A percentile compares a stretch with the other conserved stretches of the same genome.
Conservation (phyloP, 2,797 vertebrate genomes). For the Lateolabrax maculatus region DNA sequence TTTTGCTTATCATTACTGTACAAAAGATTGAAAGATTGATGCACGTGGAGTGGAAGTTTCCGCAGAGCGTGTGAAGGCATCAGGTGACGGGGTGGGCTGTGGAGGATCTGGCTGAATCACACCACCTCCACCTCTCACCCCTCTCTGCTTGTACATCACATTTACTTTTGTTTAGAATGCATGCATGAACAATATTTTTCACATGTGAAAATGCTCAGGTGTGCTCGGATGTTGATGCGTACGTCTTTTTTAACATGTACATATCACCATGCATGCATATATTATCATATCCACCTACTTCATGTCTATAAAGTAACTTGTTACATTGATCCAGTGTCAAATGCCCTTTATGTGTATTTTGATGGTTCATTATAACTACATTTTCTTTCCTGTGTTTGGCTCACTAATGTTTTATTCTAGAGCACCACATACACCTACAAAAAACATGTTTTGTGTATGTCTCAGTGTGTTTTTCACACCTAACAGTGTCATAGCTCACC, state of each 20-base stretch:
- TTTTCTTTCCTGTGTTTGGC: no score
- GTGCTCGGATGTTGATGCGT: no score
- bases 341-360: no score
- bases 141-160: not conserved
- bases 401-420: not conserved
- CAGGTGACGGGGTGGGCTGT: slow-evolving; percentile 28
- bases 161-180: not conserved
- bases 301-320: no score
- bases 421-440: not conserved
- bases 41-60: not conserved
- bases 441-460: not conserved
- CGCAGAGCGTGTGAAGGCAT: slow-evolving; percentile 33
- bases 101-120: slow-evolving; percentile 39
- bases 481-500: not conserved
- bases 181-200: not conserved
- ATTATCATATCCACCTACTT: no score
- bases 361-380: no score
- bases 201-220: not conserved
- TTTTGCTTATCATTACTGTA: not conserved
- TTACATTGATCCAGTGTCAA: no score
- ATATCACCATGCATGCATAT: no score
- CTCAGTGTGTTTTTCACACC: not conserved
- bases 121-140: slow-evolving; percentile 39
- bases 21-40: not conserved
- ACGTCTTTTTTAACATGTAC: no score